phyloP scores from a whole-genome alignment of 2,797 vertebrate species.

The Nasua narica region DNA sequence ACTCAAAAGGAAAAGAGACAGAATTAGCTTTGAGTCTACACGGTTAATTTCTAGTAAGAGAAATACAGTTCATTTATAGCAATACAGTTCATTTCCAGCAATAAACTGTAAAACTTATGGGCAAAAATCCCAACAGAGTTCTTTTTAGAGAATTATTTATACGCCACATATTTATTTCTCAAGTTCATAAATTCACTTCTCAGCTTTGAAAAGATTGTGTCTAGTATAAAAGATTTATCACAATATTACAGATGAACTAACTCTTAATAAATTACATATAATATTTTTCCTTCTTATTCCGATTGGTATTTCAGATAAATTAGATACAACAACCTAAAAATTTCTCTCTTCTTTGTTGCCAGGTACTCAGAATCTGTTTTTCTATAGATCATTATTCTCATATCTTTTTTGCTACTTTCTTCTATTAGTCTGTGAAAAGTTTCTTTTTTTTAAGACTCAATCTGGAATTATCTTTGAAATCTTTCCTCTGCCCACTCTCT shows the following conservation, averaged over 20 bases:
- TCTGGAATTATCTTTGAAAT: background rate
- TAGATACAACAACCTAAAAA: background rate
- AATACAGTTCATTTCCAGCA: background rate
- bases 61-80: background rate
- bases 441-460: background rate
- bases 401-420: background rate
- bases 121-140: background rate
- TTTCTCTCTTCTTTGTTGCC: background rate
- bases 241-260: background rate
- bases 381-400: too few species aligned
- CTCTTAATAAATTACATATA: background rate
- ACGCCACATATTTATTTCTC: background rate
- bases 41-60: background rate
- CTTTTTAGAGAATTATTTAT: background rate
- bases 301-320: background rate
- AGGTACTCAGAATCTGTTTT: background rate
- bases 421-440: background rate
- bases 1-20: background rate
- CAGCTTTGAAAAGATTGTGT: background rate
- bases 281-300: background rate
- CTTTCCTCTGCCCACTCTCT: background rate
- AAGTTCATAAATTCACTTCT: background rate
- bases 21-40: background rate
- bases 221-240: background rate
- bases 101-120: background rate